A percentile compares a stretch with the other conserved stretches of the same genome.
phyloP scores from a whole-genome alignment of 2,888 invertebrate species.

The Chalcis sispes region DNA sequence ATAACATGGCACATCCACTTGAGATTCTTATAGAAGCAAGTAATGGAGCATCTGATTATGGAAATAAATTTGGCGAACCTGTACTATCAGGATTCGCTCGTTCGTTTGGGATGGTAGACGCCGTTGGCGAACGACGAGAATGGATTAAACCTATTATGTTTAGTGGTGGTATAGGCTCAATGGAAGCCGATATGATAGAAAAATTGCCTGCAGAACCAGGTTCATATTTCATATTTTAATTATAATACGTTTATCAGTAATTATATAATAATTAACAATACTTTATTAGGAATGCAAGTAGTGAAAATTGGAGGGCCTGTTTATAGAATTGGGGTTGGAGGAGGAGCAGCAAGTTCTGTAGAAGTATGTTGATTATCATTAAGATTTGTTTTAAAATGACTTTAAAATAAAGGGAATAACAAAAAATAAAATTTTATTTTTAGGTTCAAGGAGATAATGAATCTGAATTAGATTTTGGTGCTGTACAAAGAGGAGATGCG shows the following conservation, averaged over 20 bases:
- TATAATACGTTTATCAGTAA: slow-evolving; percentile 3
- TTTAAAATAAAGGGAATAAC: neutral
- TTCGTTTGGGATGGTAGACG: slow-evolving; percentile 88
- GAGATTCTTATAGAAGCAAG: slow-evolving; percentile 96
- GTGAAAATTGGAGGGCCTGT: slow-evolving; percentile 98
- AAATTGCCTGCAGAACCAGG: slow-evolving; percentile 87
- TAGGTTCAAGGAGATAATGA: slow-evolving; percentile 92
- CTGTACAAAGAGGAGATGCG: slow-evolving; percentile 97
- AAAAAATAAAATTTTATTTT: slow-evolving; percentile 8
- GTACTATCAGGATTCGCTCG: slow-evolving; percentile 93
- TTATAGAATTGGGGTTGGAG: slow-evolving; percentile 98
- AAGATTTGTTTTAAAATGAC: neutral
- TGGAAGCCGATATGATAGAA: slow-evolving; percentile 88
- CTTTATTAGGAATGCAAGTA: slow-evolving; percentile 86
- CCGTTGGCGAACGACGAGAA: slow-evolving; percentile 85
- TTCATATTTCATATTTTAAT: slow-evolving; percentile 64
- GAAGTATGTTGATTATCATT: slow-evolving; percentile 77
- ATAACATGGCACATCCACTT: slow-evolving; percentile 92
- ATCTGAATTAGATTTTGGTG: slow-evolving; percentile 93
- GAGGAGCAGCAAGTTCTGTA: slow-evolving; percentile 98
- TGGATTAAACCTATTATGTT: slow-evolving; percentile 99
- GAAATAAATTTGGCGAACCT: slow-evolving; percentile 99
- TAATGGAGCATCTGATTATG: slow-evolving; percentile 98
- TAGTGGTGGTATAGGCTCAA: slow-evolving; percentile 95
- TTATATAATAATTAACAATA: slow-evolving; percentile 15